Percentiles rank a stretch among this genome's conserved stretches.
Conservation (phyloP, 1,140 invertebrate genomes). For the Drosophila ambigua region DNA sequence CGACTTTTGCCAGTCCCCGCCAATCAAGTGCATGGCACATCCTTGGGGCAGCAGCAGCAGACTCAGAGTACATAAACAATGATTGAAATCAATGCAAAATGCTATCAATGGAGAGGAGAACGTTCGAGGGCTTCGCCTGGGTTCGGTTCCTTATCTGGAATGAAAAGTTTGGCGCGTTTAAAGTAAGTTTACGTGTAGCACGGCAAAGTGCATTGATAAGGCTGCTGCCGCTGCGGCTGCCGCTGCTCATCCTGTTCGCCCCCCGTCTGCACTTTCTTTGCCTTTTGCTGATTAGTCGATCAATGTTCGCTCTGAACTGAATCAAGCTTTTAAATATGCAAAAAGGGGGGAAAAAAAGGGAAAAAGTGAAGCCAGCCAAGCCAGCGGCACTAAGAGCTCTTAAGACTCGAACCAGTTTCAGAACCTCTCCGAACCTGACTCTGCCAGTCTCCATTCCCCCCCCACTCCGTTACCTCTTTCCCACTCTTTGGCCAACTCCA, state of each 20-base stretch:
- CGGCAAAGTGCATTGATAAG: slow-evolving; percentile 80
- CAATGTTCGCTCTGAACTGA: slow-evolving; percentile 55
- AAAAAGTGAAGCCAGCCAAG: slow-evolving; percentile 13
- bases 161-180: slow-evolving; percentile 71
- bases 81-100: slow-evolving; percentile 68
- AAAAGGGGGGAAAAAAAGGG: slow-evolving; percentile 36
- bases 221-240: not conserved
- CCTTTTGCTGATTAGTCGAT: slow-evolving; percentile 69
- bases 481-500: slow-evolving; percentile 57
- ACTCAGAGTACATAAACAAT: slow-evolving; percentile 70
- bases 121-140: slow-evolving; percentile 11
- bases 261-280: slow-evolving; percentile 44
- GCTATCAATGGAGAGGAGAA: slow-evolving; percentile 20
- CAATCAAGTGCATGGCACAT: slow-evolving; percentile 43
- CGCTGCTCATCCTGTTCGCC: not conserved
- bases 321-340: slow-evolving; percentile 76
- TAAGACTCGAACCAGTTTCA: slow-evolving; percentile 52
- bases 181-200: slow-evolving; percentile 80
- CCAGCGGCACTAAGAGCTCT: slow-evolving; percentile 58
- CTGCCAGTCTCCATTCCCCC: not conserved
- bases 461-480: not conserved
- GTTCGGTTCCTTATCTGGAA: slow-evolving; percentile 52
- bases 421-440: slow-evolving; percentile 24
- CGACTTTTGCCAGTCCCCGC: slow-evolving; percentile 16
- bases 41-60: slow-evolving; percentile 4